Conservation (phyloP, 2,113 vertebrate species). For the Centropristis striata region DNA sequence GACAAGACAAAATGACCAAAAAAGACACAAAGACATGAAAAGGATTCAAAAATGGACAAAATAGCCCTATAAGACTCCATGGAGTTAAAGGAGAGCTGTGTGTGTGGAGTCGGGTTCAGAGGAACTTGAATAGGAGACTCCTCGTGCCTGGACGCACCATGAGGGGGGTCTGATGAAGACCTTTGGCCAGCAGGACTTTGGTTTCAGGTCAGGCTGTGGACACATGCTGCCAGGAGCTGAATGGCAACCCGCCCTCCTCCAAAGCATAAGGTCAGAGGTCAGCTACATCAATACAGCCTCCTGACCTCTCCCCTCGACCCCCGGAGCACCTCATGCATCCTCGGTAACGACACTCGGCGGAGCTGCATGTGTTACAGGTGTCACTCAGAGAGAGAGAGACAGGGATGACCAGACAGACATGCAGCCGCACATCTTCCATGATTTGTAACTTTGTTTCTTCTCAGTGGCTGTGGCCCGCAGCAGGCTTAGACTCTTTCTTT, state of each 20-base stretch:
- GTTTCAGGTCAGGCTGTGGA: slow-evolving; percentile 78
- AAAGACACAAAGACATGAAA: no score
- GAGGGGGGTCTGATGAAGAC: slow-evolving; percentile 59
- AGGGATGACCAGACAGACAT: slow-evolving; percentile 37
- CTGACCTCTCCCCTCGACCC: slow-evolving; percentile 73
- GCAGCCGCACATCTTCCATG: not conserved
- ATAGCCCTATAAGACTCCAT: no score
- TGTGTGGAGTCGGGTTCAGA: slow-evolving; percentile 30
- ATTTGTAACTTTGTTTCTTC: slow-evolving; percentile 57
- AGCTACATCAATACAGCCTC: slow-evolving; percentile 72
- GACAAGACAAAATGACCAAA: no score
- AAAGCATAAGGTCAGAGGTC: slow-evolving; percentile 69
- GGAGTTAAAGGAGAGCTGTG: slow-evolving; percentile 21
- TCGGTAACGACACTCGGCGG: slow-evolving; percentile 30
- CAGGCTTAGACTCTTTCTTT: slow-evolving; percentile 70
- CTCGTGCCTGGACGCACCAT: slow-evolving; percentile 2
- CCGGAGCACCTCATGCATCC: slow-evolving; percentile 59
- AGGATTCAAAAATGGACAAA: no score
- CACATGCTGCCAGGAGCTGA: slow-evolving; percentile 79
- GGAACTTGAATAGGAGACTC: slow-evolving; percentile 43
- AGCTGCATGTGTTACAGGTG: slow-evolving; percentile 46
- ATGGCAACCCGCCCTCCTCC: slow-evolving; percentile 71
- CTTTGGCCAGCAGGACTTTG: slow-evolving; percentile 62
- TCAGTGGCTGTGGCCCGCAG: slow-evolving; percentile 71
- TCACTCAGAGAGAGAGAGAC: slow-evolving; percentile 48